Base-by-base conservation (phyloP, 2,797 vertebrate genomes). In the Moxostoma hubbsi region DNA sequence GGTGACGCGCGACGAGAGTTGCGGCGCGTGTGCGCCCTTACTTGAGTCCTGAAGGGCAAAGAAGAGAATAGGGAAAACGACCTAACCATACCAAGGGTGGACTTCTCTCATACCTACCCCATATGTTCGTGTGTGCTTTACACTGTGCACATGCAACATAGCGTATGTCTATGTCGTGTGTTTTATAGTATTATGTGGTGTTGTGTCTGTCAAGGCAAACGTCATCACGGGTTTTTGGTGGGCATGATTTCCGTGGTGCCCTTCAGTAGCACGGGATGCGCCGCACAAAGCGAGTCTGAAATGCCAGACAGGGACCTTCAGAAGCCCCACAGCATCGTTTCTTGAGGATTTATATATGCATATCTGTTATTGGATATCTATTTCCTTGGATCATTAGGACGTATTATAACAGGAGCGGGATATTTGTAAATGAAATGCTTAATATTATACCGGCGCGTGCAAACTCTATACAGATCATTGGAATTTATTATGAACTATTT, bases 31-130 rank as follows among this genome's bases (percentile, higher is more conserved):
- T 55, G 13, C 89, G 87, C 86, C 85, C 92, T 90, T n/a, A 74
- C 72, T 82, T 80, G 74, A 81, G 75, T 77, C 77, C 82, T 88
- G 83, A 93, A 94, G 92, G 92, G 92, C 91, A 92, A 91, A 91
- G 83, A 87, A 91, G 86, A 88, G 91, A 90, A 90, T 18, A 89
- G 90, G 88, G 82, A 86, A 89, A 87, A 76, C 68, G 36, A 36
- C 2, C 36, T 79, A n/a, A 77, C 43, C 12, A 77, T 71, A 82
- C 83, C 83, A 86, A 85, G 85, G 84, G 86, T 88, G 77, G 79
- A 65, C 51, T 88, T 81, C 72, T 81, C 84, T 86, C 63, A 67
- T 61, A 84, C 82, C 51, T 73, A 65, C 81, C 59, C 7, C 8
- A 71, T 43, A 16, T 10, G 8, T 13, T 5, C 58, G 15, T 61